Conservation (phyloP, 2,888 invertebrate species). For the Bombylius major region DNA sequence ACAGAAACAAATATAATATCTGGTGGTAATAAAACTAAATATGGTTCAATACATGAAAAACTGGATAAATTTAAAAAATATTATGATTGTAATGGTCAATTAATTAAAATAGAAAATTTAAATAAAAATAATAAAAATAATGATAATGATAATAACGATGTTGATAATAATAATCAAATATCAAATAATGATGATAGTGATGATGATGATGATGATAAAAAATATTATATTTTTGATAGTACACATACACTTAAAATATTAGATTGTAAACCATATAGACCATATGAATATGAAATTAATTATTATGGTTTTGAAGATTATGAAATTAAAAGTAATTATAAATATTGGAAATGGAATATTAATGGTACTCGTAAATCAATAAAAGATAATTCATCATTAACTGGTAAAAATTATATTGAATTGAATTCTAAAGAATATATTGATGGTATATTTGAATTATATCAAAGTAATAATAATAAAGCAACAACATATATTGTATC, state of each 20-base stretch:
- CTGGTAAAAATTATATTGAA: conserved; percentile 7
- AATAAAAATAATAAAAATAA: background rate
- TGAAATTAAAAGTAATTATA: background rate
- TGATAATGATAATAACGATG: no score
- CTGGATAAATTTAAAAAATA: background rate
- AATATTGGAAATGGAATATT: background rate
- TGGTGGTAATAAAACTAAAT: background rate
- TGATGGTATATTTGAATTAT: conserved; percentile 5
- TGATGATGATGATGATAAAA: background rate
- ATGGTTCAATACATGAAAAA: background rate
- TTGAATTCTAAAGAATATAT: conserved; percentile 5
- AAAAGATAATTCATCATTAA: conserved; percentile 5
- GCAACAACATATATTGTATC: conserved; percentile 5
- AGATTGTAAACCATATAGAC: background rate
- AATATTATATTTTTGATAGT: background rate
- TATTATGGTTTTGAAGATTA: conserved; percentile 10
- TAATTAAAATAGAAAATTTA: background rate
- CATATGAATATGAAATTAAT: background rate
- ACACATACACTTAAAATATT: conserved; percentile 1
- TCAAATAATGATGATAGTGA: background rate
- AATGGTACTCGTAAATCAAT: conserved; percentile 7
- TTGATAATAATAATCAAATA: no score
- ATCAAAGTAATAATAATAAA: background rate
- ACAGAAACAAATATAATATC: background rate
- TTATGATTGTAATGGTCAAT: background rate